Evolutionary conservation across 1,140 invertebrate genomes (phyloP).

Genomic region (Paraescarpia echinospica): DNA sequence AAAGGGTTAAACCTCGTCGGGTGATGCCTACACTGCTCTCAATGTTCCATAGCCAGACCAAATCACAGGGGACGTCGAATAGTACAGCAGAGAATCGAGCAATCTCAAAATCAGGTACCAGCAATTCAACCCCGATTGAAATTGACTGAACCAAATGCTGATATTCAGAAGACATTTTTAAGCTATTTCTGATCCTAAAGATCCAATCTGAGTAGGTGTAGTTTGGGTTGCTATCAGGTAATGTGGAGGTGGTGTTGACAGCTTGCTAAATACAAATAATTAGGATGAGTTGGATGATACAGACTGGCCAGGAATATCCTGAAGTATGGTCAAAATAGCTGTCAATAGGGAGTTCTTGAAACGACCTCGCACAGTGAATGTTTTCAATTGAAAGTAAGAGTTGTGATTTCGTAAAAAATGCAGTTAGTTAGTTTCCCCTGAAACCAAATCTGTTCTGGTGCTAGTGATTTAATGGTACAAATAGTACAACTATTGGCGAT

Average conservation of each 20-base stretch:
- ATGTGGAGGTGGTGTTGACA: background rate
- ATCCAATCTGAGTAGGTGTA: background rate
- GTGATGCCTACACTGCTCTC: background rate
- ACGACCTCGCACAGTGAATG: background rate
- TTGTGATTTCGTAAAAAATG: background rate
- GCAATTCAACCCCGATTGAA: background rate
- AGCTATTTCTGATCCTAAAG: background rate
- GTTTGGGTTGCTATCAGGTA: background rate
- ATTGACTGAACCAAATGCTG: background rate
- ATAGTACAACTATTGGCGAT: background rate
- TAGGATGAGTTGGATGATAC: background rate
- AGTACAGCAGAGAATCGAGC: background rate
- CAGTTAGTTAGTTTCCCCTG: background rate
- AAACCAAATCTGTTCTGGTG: background rate
- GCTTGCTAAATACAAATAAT: background rate
- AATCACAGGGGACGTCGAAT: background rate
- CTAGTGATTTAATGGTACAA: background rate
- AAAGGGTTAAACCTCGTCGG: background rate
- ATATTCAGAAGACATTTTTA: background rate
- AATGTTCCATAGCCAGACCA: background rate
- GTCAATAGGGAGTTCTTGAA: background rate
- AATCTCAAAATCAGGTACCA: background rate
- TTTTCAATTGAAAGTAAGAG: background rate
- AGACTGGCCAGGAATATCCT: background rate
- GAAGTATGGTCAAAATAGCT: background rate